Evolutionary conservation across 2,888 invertebrate species (phyloP), one percentile per base, ranked within the genome.

Genomic region (Drosophila atripex): DNA sequence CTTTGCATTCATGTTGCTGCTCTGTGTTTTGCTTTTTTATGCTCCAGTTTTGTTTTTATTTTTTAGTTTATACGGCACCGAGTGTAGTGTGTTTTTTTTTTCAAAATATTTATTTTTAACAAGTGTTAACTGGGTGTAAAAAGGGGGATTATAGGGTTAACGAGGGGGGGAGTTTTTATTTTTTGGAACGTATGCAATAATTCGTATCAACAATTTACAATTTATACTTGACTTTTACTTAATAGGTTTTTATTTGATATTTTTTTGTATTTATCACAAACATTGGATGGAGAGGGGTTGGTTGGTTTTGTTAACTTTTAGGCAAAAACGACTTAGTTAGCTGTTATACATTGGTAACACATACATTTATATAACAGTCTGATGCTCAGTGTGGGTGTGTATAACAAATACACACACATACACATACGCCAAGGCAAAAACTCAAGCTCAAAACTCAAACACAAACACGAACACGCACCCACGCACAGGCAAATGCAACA

Each of bases 381-480:
- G 23, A 53, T 61, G 66, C 64, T 66, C 32, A 11, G 38, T 38
- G 35, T 30, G 60, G 47, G 60, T 28, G 38, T 61, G 60, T 73
- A 71, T 58, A 11, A 60, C 57, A 56, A 61, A 74, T 71, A 46
- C 59, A 51, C 41, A 73, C 70, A 46, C 21, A 32, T 46, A 70
- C 58, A 46, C 52, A 53, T 71, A 68, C 46, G 51, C 14, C 39
- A 41, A 41, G 18, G 18, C 18, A 41, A 16, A 35, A 41, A 18
- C 39, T 41, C 70, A 69, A 50, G 35, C 41, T 59, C 58, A 58
- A 43, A 68, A 68, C 65, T 54, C 21, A 54, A 65, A 65, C 57
- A 64, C 64, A 63, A 47, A 55, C 55, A 56, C 57, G 12, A 60
- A 63, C 66, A 65, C 65, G 25, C 18, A 41, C 35, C 50, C 53